Conservation (phyloP, 2,888 invertebrate species). For the Ichneumon xanthorius region DNA sequence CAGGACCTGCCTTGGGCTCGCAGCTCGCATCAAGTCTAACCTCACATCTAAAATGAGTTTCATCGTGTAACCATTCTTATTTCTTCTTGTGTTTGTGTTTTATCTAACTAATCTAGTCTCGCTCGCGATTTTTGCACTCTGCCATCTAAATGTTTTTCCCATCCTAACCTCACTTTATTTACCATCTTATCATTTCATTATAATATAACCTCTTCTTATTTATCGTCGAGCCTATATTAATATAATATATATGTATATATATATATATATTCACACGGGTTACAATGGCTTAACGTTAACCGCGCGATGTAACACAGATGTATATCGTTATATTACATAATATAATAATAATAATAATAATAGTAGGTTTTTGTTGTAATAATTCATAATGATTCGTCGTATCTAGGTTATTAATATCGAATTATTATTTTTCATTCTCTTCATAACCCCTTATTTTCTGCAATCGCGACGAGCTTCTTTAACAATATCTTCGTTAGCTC, state of each 20-base stretch:
- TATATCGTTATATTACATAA: slow-evolving; percentile 52
- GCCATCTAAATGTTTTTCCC: slow-evolving; percentile 31
- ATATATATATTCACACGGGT: slow-evolving; percentile 41
- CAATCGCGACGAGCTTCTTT: slow-evolving; percentile 34
- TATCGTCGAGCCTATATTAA: slow-evolving; percentile 79
- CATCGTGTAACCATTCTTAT: slow-evolving; percentile 1
- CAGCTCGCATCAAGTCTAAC: neutral
- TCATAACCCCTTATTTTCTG: slow-evolving; percentile 15
- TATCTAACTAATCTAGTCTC: slow-evolving; percentile 50
- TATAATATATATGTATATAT: slow-evolving; percentile 35
- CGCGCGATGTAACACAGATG: slow-evolving; percentile 46
- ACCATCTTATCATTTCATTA: slow-evolving; percentile 15
- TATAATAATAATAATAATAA: slow-evolving; percentile 47
- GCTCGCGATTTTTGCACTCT: slow-evolving; percentile 35
- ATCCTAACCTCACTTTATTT: slow-evolving; percentile 39
- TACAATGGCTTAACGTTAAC: slow-evolving; percentile 54
- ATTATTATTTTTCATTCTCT: slow-evolving; percentile 24
- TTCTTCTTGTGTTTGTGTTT: slow-evolving; percentile 18
- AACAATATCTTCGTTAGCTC: neutral
- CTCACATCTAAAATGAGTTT: neutral
- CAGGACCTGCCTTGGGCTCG: neutral
- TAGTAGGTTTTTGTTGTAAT: slow-evolving; percentile 43
- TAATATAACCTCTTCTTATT: slow-evolving; percentile 61
- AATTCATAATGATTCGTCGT: slow-evolving; percentile 60
- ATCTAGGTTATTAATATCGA: slow-evolving; percentile 39